Conservation (phyloP, 2,113 vertebrate species). For the Stegostoma tigrinum region DNA sequence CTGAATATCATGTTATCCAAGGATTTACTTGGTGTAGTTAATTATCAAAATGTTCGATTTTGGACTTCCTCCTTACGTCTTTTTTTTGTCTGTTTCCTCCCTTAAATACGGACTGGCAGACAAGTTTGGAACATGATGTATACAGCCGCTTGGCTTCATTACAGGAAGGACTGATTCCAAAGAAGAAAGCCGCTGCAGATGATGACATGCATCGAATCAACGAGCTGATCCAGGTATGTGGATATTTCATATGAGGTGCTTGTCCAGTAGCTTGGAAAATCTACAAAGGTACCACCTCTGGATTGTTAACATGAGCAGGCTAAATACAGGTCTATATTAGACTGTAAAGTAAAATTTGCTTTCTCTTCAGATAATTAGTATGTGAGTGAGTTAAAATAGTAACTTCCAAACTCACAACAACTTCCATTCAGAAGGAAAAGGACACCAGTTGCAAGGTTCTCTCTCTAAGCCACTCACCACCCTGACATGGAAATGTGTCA, state of each 20-base stretch:
- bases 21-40: neutral
- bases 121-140: conserved; percentile 88
- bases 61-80: neutral
- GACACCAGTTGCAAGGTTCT: too few species aligned
- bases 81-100: neutral
- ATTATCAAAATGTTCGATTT: neutral
- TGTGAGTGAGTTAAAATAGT: neutral
- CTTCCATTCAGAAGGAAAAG: too few species aligned
- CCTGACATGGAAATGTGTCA: too few species aligned
- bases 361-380: neutral
- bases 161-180: conserved; percentile 92
- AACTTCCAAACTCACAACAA: too few species aligned
- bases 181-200: conserved; percentile 87
- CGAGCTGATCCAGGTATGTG: conserved; percentile 86
- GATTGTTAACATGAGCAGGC: neutral
- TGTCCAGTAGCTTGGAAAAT: neutral
- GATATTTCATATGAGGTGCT: neutral
- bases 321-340: neutral
- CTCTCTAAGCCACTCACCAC: too few species aligned
- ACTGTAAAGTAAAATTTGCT: neutral
- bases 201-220: conserved; percentile 94
- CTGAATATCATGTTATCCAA: neutral
- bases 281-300: neutral
- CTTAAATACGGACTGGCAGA: conserved; percentile 55
- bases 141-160: conserved; percentile 87